Evolutionary conservation across 2,797 vertebrate species (phyloP), one percentile per base, ranked within the genome.

Genomic region (Champsocephalus esox): DNA sequence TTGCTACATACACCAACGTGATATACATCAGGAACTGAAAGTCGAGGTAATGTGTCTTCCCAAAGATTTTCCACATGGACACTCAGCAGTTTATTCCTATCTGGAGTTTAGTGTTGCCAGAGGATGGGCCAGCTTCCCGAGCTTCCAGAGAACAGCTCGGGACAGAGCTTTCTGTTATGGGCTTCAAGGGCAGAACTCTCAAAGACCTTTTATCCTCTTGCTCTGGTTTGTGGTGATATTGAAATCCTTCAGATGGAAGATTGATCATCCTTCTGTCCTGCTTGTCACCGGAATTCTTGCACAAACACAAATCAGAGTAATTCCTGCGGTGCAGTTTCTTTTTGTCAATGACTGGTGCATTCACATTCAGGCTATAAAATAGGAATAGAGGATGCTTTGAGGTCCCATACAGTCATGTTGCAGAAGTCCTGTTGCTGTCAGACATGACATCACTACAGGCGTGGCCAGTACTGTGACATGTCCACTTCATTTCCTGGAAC

Each of bases 381-480:
- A 85, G 90, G 85, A 3, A 48, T 59, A 43, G 32, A 90, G 92
- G 92, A 92, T 83, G 16, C 24, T 12, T 54, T 38, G 41, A 63
- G 62, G 73, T 73, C 46, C 52, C 64, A 51, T 12, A 50, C 21
- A 51, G 32, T 85, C 63, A 44, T 45, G 52, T 43, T 58, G 46
- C n/a, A 78, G 50, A 65, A 56, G 56, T 59, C 65, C 59, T 64
- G 16, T 52, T n/a, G 13, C 28, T 34, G 21, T 38, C 34, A 38
- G 46, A 45, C 4, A 52, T 24, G 43, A 70, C 73, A 83, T 97
- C 96, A 99, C 95, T 99, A 97, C 95, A 99, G 95, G 91, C 98
- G 96, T 91, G 98, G 97, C 98, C 98, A 99, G 91, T 99, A 99
- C 84, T 99, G 98, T 91, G 98, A 98, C 97, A 99, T 97, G 94